Evolutionary conservation across 2,888 invertebrate species (phyloP).

Genomic region (Dynastes tityus): DNA sequence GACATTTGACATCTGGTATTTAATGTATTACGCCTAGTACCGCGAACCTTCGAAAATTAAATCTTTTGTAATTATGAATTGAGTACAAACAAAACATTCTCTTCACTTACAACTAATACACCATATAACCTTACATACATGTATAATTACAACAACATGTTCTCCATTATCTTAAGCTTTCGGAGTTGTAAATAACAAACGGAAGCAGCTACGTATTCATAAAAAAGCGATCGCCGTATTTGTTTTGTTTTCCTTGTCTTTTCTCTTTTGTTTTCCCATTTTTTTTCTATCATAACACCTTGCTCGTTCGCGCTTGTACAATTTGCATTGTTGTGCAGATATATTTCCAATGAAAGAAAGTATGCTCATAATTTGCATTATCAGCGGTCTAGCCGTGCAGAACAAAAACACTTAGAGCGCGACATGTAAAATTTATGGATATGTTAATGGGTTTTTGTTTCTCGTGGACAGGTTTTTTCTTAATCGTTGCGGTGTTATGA

Average conservation of each 20-base stretch:
- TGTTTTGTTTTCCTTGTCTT: no score
- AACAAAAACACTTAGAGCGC: slow-evolving; percentile 19
- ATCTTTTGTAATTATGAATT: no score
- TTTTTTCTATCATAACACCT: slow-evolving; percentile 10
- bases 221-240: no score
- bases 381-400: slow-evolving; percentile 1
- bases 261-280: background rate
- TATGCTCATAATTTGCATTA: slow-evolving; percentile 14
- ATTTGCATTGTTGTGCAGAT: slow-evolving; percentile 14
- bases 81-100: no score
- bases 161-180: background rate
- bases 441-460: slow-evolving; percentile 2
- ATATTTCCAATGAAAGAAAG: slow-evolving; percentile 17
- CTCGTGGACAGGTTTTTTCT: background rate
- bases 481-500: no score
- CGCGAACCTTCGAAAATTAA: no score
- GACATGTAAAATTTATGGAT: slow-evolving; percentile 1
- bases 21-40: no score
- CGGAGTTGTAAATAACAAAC: background rate
- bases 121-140: background rate
- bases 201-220: background rate
- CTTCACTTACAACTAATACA: no score
- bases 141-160: background rate
- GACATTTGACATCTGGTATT: no score
- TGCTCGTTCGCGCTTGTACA: background rate